Base-by-base conservation (phyloP, 1,140 invertebrate species). In the Paralvinella palmiformis region DNA sequence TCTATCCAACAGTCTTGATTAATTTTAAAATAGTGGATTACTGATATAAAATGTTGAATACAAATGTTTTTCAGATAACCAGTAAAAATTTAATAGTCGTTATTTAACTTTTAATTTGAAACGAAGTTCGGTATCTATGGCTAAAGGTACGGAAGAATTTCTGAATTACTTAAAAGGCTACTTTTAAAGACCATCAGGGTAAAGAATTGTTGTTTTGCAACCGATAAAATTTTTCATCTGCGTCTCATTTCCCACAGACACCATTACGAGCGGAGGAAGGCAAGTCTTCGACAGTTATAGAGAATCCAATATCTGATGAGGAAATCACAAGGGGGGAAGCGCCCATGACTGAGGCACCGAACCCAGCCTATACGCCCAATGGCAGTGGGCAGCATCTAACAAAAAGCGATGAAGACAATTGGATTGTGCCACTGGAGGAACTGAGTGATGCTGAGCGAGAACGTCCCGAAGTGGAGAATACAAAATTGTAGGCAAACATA, bases 401-500 rank as follows among this genome's bases (percentile, higher is more conserved):
- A 20, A 48, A 52, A 20, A 36, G 27, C 24, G 60, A 62, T 17
- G 60, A 62, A n/a, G 48, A 62, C 60, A 52, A 52, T 17, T 44
- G 60, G 27, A 27, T 62, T 31, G 60, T 62, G 29, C 60, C 60
- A 22, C 41, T 62, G 7, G 60, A 62, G 4, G 27, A 62, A 45
- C 45, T 62, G 15, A 50, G 44, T 20, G 29, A 45, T 3, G 44
- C 60, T 13, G 60, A 62, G 32, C 48, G 36, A 33, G 27, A 62
- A 32, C 48, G 50, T 15, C 44, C 60, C 13, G 60, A 62, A 31
- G 32, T 32, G 6, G 60, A 62, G 44, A 62, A 62, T 20, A 62
- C 60, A 32, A 48, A 50, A 31, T 48, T 62, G 60, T 62, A 62
- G 60, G 33, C 22, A 57, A 57, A n/a, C n/a, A n/a, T n/a, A n/a